Evolutionary conservation across 2,888 invertebrate species (phyloP), one percentile per base, ranked within the genome.

Genomic region (Cataglyphis altisquamis): DNA sequence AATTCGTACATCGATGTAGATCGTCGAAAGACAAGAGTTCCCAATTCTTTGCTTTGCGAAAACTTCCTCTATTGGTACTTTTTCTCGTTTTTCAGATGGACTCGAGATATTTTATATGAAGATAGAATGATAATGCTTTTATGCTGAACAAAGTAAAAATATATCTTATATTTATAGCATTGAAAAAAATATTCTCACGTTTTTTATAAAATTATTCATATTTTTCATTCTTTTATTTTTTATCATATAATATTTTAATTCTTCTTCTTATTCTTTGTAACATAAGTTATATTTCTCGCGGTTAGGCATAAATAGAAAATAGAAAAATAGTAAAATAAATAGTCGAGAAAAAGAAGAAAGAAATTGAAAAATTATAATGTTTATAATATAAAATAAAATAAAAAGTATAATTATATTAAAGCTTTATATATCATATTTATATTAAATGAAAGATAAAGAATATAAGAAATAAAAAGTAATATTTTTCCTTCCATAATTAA

Each of bases 21-120:
- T 36, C 57, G 57, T 60, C n/a, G 78, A 72, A 80, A 70, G 78
- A 80, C 78, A 80, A 80, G 45, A 80, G 70, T 80, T 70, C 67
- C 15, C 15, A 68, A 67, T 77, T 70, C 60, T 62, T 62, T 78
- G 78, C 78, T 70, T 70, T 60, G 25, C 21, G 78, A 70, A 70
- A 80, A 80, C 78, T 60, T 70, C 12, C 18, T 18, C 55, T 21
- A 70, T 70, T 55, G n/a, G 12, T 45, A 4, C 36, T 8, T 80
- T 62, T 21, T 4, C 60, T 70, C 21, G 2, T 70, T 45, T 70
- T 62, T 36, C 6, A 10, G 8, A 60, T 15, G 41, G 21, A 55
- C 70, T 70, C 12, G 29, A 55, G 21, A 78, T 78, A 78, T 78
- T 70, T 52, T 52, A 64, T 55, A 29, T 39, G 29, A 15, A 45